These are phyloP conservation scores for Brevimyrus niger DNA, from an alignment of 2,113 vertebrate genomes.

Conservation along the genomic window DNA sequence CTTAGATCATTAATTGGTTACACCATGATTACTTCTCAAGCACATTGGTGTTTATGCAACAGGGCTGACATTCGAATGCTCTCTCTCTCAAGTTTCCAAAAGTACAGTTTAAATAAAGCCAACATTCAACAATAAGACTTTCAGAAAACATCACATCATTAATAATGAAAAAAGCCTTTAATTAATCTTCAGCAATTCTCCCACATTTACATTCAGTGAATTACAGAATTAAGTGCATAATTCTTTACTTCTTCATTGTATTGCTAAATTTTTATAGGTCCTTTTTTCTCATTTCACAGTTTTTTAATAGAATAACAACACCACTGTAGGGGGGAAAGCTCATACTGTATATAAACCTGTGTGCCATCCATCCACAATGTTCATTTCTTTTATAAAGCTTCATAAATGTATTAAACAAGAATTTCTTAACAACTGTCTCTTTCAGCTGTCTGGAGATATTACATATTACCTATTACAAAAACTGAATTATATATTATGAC, in stretches of 20 bases:
- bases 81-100: slow-evolving; percentile 28
- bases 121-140: slow-evolving; percentile 36
- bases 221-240: slow-evolving; percentile 18
- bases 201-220: slow-evolving; percentile 23
- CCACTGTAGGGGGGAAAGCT: slow-evolving; percentile 23
- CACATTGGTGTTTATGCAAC: neutral
- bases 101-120: slow-evolving; percentile 35
- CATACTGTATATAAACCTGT: neutral
- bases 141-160: slow-evolving; percentile 8
- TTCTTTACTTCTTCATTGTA: neutral
- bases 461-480: neutral
- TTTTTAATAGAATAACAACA: slow-evolving; percentile 21
- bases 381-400: neutral
- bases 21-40: neutral
- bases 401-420: neutral
- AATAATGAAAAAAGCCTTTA: slow-evolving; percentile 25
- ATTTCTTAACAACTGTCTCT: neutral
- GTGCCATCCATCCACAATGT: neutral
- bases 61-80: slow-evolving; percentile 6
- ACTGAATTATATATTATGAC: neutral
- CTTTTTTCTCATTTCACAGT: slow-evolving; percentile 28
- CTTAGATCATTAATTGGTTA: neutral
- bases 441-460: neutral
- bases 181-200: slow-evolving; percentile 23
- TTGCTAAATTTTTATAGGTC: slow-evolving; percentile 20